Conservation (phyloP, 2,888 invertebrate species). For the Sarcophaga carnaria region DNA sequence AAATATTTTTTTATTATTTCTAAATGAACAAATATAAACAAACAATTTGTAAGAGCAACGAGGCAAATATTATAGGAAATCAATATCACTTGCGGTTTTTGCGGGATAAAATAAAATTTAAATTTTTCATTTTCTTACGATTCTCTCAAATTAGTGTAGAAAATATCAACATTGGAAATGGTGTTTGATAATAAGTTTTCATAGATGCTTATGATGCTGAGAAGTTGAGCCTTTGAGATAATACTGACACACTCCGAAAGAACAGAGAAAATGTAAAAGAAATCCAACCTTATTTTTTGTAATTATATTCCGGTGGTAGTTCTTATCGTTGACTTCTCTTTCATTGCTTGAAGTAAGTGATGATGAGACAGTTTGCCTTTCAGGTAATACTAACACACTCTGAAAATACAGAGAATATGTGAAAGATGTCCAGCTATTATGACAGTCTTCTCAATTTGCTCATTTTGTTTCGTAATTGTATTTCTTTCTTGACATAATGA, state of each 20-base stretch:
- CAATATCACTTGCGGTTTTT: too few species aligned
- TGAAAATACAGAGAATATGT: background rate
- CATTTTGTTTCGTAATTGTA: background rate
- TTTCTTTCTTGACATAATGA: constrained; percentile 19
- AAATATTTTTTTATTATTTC: too few species aligned
- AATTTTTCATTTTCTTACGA: too few species aligned
- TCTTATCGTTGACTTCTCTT: constrained; percentile 3
- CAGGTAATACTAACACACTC: background rate
- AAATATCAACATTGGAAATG: background rate
- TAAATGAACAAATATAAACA: too few species aligned
- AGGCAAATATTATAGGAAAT: too few species aligned
- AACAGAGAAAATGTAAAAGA: background rate
- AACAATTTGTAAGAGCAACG: too few species aligned
- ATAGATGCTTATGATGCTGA: constrained; percentile 7
- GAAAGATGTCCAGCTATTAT: background rate
- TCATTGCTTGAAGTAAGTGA: background rate
- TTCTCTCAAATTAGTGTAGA: too few species aligned
- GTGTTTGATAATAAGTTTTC: background rate
- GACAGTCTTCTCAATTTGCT: constrained; percentile 5
- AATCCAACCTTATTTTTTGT: background rate
- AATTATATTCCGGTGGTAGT: background rate
- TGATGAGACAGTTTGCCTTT: constrained; percentile 21
- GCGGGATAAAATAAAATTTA: too few species aligned
- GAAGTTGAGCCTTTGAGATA: constrained; percentile 19
- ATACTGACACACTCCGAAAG: background rate